Evolutionary conservation across 2,113 vertebrate genomes (phyloP).

Genomic region (Larimichthys crocea): DNA sequence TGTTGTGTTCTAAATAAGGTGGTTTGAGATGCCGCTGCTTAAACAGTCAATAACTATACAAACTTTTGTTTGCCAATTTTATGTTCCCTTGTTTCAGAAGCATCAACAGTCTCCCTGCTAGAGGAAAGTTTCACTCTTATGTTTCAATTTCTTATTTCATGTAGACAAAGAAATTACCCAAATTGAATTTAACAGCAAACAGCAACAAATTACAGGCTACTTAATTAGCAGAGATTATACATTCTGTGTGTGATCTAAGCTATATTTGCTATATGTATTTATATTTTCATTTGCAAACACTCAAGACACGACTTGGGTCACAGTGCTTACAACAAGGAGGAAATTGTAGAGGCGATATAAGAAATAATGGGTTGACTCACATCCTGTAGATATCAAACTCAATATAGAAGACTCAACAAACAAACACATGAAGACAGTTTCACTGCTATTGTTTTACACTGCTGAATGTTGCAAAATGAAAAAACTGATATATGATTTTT

Average conservation of each 20-base stretch:
- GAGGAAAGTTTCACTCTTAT: not conserved
- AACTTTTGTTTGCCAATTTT: not conserved
- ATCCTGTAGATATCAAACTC: not conserved
- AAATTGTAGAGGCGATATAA: not conserved
- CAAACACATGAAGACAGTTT: not conserved
- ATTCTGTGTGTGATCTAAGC: not conserved
- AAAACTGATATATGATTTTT: not conserved
- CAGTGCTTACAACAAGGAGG: not conserved
- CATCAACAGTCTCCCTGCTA: not conserved
- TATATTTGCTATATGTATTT: too few species aligned
- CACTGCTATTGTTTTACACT: not conserved
- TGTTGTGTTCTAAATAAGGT: not conserved
- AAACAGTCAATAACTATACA: not conserved
- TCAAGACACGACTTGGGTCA: not conserved
- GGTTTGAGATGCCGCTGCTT: not conserved
- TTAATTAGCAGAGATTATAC: conserved; percentile 3
- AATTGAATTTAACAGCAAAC: conserved; percentile 16
- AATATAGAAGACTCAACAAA: not conserved
- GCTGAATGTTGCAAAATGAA: not conserved
- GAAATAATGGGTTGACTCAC: not conserved
- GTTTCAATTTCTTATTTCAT: conserved; percentile 11
- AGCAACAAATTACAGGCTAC: not conserved
- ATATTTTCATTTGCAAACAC: not conserved
- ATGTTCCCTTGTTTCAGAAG: not conserved
- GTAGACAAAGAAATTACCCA: not conserved